A percentile compares a stretch with the other conserved stretches of the same genome.
These are phyloP conservation scores for Spinus pinus DNA, from an alignment of 2,797 vertebrate genomes.

Conservation along the genomic window DNA sequence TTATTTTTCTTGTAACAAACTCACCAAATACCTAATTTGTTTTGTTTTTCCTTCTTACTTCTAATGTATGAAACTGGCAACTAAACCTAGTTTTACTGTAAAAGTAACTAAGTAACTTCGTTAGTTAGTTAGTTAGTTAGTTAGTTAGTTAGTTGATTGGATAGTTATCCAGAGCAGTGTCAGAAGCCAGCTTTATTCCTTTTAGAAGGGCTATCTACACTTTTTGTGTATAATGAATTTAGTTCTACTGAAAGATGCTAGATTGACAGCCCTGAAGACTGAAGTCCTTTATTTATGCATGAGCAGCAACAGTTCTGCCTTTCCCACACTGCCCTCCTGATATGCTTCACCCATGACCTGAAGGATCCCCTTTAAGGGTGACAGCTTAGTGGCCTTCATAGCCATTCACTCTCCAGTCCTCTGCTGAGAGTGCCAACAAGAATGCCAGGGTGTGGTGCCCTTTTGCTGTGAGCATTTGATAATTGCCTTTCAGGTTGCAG, in stretches of 20 bases:
- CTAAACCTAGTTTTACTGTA: neutral
- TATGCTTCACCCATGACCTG: conserved; percentile 56
- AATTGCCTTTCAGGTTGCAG: neutral
- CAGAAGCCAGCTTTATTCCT: conserved; percentile 4
- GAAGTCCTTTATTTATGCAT: conserved; percentile 66
- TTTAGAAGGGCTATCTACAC: conserved; percentile 2
- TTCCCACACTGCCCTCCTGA: conserved; percentile 61
- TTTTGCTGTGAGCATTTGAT: neutral
- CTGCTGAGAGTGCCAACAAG: neutral
- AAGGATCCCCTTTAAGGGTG: conserved; percentile 32
- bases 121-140: neutral
- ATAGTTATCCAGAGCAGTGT: neutral
- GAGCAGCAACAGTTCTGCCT: conserved; percentile 50
- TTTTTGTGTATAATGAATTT: conserved; percentile 36
- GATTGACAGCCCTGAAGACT: conserved; percentile 64
- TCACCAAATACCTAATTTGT: neutral
- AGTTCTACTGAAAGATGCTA: conserved; percentile 52
- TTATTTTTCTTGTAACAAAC: neutral
- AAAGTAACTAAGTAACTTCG: neutral
- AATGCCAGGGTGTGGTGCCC: neutral
- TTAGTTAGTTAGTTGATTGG: neutral
- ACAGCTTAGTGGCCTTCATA: conserved; percentile 25
- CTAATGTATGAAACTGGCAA: neutral
- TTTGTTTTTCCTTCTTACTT: neutral
- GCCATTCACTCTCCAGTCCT: neutral